Percentiles rank a stretch among this genome's conserved stretches.
Evolutionary conservation across 2,113 vertebrate genomes (phyloP).

Genomic region (Cyphomyrus plagiostoma): DNA sequence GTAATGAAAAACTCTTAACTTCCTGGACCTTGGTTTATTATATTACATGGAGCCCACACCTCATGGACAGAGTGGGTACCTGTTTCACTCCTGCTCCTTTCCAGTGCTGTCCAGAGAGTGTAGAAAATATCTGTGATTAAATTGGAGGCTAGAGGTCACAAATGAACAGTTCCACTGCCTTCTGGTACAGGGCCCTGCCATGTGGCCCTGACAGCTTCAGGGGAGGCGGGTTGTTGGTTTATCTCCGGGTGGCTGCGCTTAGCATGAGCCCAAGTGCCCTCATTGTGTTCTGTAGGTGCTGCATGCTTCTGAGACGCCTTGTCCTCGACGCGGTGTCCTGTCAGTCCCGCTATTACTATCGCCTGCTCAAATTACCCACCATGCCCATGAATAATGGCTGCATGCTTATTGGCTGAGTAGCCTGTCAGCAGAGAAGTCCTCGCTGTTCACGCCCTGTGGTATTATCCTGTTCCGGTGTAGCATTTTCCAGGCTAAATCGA

Average conservation of each 20-base stretch:
- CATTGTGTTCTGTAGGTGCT: not conserved
- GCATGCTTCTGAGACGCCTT: not conserved
- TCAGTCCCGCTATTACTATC: not conserved
- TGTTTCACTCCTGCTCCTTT: not conserved
- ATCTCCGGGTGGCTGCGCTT: not conserved
- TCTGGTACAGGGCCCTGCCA: not conserved
- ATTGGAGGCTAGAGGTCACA: not conserved
- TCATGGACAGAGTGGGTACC: not conserved
- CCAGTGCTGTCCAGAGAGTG: not conserved
- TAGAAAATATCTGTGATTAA: constrained; percentile 8
- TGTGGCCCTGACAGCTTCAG: not conserved
- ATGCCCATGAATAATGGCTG: too few relatives aligned
- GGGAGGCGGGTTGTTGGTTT: not conserved
- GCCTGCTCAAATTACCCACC: not conserved
- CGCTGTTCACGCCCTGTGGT: not conserved
- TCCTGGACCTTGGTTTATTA: not conserved
- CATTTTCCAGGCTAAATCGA: not conserved
- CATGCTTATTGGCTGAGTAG: not conserved
- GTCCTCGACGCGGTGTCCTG: not conserved
- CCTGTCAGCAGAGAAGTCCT: not conserved
- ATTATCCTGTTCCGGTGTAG: not conserved
- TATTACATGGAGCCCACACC: not conserved
- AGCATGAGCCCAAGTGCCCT: not conserved
- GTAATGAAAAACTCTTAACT: not conserved
- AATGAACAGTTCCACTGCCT: constrained; percentile 11